Evolutionary conservation across 2,888 invertebrate genomes (phyloP).

Genomic region (Drosophila formosana): DNA sequence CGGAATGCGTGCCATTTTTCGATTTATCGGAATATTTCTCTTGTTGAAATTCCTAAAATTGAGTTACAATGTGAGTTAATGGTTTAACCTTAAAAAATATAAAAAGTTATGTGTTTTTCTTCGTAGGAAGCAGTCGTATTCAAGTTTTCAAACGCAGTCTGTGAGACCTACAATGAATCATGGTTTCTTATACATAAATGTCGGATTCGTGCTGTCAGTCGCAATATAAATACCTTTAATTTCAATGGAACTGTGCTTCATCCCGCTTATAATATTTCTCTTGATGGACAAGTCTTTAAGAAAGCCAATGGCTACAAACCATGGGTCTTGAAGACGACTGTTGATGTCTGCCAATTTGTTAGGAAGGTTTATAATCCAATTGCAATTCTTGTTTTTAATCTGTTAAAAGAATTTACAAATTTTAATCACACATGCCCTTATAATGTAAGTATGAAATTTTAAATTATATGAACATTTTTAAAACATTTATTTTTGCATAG

Average conservation of each 20-base stretch:
- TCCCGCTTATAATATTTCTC: constrained; percentile 11
- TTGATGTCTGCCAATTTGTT: constrained; percentile 37
- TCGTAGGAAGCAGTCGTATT: constrained; percentile 28
- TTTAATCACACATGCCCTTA: constrained; percentile 40
- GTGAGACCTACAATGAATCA: constrained; percentile 36
- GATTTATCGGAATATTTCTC: no score
- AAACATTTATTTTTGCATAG: background rate
- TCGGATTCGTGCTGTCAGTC: constrained; percentile 34
- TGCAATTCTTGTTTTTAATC: background rate
- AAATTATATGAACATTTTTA: background rate
- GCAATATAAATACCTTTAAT: constrained; percentile 29
- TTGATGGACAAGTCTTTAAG: constrained; percentile 1
- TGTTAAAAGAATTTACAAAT: constrained; percentile 11
- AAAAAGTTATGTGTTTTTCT: background rate
- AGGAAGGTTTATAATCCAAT: constrained; percentile 22
- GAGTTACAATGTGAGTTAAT: background rate
- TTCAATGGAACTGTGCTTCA: constrained; percentile 22
- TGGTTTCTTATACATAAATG: constrained; percentile 43
- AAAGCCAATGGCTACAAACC: constrained; percentile 50
- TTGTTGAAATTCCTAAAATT: no score
- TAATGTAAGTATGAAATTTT: constrained; percentile 16
- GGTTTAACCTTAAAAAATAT: background rate
- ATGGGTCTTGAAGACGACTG: constrained; percentile 5
- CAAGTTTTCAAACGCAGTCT: constrained; percentile 47
- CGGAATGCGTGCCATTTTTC: no score